These are phyloP conservation scores for Sialis lutaria DNA, from an alignment of 2,888 invertebrate species.

Conservation along the genomic window DNA sequence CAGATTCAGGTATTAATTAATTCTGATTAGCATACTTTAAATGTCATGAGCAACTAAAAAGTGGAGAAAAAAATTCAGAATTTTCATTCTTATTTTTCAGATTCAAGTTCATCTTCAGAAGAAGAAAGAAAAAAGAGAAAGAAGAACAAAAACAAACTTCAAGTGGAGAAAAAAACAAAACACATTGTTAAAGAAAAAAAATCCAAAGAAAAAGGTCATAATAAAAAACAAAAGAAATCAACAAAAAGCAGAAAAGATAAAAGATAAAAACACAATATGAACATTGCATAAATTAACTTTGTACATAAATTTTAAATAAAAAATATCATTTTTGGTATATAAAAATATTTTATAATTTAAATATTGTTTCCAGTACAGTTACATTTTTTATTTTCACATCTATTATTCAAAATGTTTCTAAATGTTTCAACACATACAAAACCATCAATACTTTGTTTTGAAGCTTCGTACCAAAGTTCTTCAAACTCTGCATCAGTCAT, in stretches of 20 bases:
- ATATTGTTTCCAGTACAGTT: too few species aligned
- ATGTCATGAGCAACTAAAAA: background rate
- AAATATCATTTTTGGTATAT: background rate
- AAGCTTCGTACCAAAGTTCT: conserved; percentile 31
- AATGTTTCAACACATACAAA: conserved; percentile 38
- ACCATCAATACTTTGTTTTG: conserved; percentile 29
- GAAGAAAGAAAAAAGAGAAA: background rate
- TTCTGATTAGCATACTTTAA: background rate
- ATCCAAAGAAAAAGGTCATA: conserved; percentile 2
- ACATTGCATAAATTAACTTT: background rate
- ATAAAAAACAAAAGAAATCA: conserved; percentile 5
- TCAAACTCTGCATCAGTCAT: conserved; percentile 31
- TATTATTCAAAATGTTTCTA: conserved; percentile 16
- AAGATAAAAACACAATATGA: conserved; percentile 7
- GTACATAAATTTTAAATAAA: background rate
- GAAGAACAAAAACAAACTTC: conserved; percentile 7
- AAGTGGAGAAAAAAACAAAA: conserved; percentile 15
- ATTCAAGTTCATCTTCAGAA: background rate
- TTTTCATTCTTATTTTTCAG: background rate
- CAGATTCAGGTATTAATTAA: conserved; percentile 2
- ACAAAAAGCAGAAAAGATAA: background rate
- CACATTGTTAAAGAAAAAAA: conserved; percentile 8
- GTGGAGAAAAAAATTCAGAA: background rate
- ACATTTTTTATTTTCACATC: too few species aligned
- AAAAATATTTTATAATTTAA: background rate